Conservation (phyloP, 2,888 invertebrate species). For the Chymomyza amoena region DNA sequence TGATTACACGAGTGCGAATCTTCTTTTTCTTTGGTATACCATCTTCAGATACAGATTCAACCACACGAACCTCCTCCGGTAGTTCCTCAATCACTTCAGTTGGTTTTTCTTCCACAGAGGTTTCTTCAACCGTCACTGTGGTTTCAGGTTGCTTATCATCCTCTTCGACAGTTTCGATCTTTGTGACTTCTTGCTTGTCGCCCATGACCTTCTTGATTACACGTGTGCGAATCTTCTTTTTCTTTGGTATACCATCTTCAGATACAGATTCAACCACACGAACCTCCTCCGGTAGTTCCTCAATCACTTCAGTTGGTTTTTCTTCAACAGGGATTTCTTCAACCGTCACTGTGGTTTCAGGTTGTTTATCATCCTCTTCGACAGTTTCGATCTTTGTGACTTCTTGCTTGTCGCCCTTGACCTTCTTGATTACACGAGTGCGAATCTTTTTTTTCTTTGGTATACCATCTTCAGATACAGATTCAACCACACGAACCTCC, state of each 20-base stretch:
- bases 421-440: too few species aligned
- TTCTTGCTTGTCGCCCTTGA: constrained; percentile 6
- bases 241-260: too few species aligned
- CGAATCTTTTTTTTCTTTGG: too few species aligned
- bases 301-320: constrained; percentile 10
- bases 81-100: neutral
- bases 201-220: too few species aligned
- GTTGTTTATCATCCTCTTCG: constrained; percentile 21
- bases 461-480: too few species aligned
- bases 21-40: too few species aligned
- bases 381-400: constrained; percentile 14
- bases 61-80: too few species aligned
- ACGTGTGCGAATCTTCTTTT: too few species aligned
- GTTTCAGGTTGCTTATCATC: constrained; percentile 20
- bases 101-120: constrained; percentile 1
- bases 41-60: too few species aligned
- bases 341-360: constrained; percentile 19
- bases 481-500: too few species aligned
- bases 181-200: constrained; percentile 22
- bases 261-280: too few species aligned
- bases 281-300: constrained; percentile 16
- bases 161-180: constrained; percentile 25
- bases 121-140: constrained; percentile 27
- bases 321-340: constrained; percentile 21
- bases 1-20: too few species aligned